Base-by-base conservation (phyloP, 2,888 invertebrate genomes). In the Nemapogon koenigi region DNA sequence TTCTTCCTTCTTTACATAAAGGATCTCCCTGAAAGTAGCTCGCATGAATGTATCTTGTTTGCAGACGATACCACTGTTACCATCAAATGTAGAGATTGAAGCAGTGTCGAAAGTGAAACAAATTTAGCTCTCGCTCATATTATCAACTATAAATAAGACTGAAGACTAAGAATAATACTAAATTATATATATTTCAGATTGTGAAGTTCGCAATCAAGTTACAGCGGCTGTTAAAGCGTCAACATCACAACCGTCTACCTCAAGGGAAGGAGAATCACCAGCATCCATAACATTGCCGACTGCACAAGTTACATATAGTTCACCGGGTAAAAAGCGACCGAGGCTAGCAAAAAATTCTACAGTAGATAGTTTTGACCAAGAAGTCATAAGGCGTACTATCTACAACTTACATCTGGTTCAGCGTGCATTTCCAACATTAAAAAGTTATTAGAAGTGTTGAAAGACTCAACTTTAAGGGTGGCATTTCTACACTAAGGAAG, bases 321-420 rank as follows among this genome's bases (percentile, higher is more conserved):
- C 13, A 28, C 35, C 28, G 19, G 28, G 18, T 22, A 35, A 35
- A 39, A 39, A 39, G 35, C 26, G 35, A 35, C 17, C 33, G 17
- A 35, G 32, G 13, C 16, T 11, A 25, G n/a, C 4, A 25, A 25
- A 25, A 25, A 25, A 18, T 18, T 17, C 16, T 33, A 17, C 16
- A 26, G 27, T 37, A 27, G 37, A 37, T 16, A 27, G 17, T 27
- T 28, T 38, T 31, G 30, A 38, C 38, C 38, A 38, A 38, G 31
- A 31, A 17, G 38, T 38, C 22, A 31, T 31, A 16, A 38, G 19
- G 19, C 38, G 31, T 11, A 29, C 18, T 13, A 31, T 38, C 30
- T 31, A 31, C 30, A 30, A 38, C 14, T 38, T 38, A 13, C 38
- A 38, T 30, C 31, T 30, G 17, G 31, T 16, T 30, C 17, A 30